Base-by-base conservation (phyloP, 2,888 invertebrate species). In the Orthosia gracilis region DNA sequence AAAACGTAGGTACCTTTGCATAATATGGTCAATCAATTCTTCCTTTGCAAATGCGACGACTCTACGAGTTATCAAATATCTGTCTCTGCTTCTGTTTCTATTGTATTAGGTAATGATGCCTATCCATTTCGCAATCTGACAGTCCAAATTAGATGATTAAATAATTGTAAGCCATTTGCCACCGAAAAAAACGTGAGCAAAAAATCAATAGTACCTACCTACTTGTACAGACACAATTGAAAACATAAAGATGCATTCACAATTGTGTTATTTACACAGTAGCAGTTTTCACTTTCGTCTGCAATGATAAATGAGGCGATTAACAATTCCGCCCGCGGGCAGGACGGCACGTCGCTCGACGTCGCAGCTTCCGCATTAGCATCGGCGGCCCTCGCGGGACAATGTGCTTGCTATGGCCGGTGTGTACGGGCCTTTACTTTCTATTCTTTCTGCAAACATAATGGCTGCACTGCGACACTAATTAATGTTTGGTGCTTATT, bases 231-330 rank as follows among this genome's bases (percentile, higher is more conserved):
- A 69, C 68, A 70, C 66, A 57, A 47, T 21, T 61, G 63, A 62
- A 66, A 55, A 62, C 74, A 89, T 88, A 87, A 89, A 89, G 88
- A 74, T 69, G 73, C 76, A 84, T 89, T 84, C 80, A 87, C 87
- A 89, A 87, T 89, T 83, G 83, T 77, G 74, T 75, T 80, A 84
- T 85, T 83, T 89, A 87, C 83, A 89, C 91, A 91, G 92, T 91
- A 91, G 91, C 90, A 74, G 92, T 94, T 94, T 94, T 94, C 94
- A 93, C 94, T 95, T 94, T 95, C 94, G 86, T 92, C 88, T 89
- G 89, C 86, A 83, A 90, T 92, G 92, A 93, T 92, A 91, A 93
- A 94, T 92, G 92, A 91, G 89, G 84, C 87, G 90, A 93, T 94
- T 94, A 93, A 90, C 88, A 87, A 94, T 95, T 94, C 94, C 90